A percentile compares a stretch with the other conserved stretches of the same genome.
These are phyloP conservation scores for Plemyria rubiginata DNA, from an alignment of 2,888 invertebrate species.

Conservation along the genomic window DNA sequence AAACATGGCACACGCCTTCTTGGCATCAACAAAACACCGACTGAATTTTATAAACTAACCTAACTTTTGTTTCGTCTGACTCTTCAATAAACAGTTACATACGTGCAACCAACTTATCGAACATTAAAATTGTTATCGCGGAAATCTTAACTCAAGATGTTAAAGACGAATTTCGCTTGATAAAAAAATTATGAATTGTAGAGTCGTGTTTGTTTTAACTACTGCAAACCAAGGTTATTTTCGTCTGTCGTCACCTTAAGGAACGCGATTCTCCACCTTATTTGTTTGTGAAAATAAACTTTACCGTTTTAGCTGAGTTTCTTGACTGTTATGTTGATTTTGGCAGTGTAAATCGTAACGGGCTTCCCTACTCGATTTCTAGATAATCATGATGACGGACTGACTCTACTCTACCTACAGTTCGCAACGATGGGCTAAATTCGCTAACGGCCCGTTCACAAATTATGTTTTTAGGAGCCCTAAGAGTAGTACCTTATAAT, in stretches of 20 bases:
- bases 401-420: not conserved
- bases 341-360: constrained; percentile 7
- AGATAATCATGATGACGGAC: constrained; percentile 25
- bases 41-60: constrained; percentile 32
- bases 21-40: constrained; percentile 21
- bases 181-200: constrained; percentile 16
- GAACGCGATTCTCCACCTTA: constrained; percentile 40
- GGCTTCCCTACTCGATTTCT: constrained; percentile 30
- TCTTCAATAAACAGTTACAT: constrained; percentile 48
- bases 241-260: constrained; percentile 32
- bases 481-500: no score
- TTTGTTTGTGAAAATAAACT: constrained; percentile 23
- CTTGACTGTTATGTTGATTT: constrained; percentile 12
- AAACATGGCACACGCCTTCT: not conserved
- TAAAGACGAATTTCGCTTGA: constrained; percentile 29
- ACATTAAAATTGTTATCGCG: not conserved
- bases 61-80: constrained; percentile 35
- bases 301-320: constrained; percentile 11
- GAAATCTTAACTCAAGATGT: constrained; percentile 22
- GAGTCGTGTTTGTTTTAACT: constrained; percentile 26
- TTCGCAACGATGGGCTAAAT: no score
- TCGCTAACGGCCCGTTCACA: no score
- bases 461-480: no score
- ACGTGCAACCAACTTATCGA: constrained; percentile 28
- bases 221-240: constrained; percentile 42